Evolutionary conservation across 2,888 invertebrate genomes (phyloP).

Genomic region (Epicampocera succincta): DNA sequence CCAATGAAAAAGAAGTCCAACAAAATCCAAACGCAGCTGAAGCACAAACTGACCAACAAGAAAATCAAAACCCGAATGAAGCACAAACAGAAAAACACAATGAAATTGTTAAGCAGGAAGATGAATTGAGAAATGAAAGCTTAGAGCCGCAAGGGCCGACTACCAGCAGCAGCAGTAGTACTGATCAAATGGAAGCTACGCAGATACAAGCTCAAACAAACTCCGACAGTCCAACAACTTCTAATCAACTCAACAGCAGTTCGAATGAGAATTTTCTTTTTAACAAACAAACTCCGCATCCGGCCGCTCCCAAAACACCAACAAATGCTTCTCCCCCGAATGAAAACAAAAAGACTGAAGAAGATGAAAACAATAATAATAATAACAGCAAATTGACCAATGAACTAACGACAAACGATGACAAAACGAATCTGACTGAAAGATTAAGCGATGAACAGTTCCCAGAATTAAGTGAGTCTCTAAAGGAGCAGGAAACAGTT

Average conservation of each 20-base stretch:
- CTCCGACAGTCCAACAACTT: not conserved
- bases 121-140: no score
- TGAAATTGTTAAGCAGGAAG: no score
- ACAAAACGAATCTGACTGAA: not conserved
- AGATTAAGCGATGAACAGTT: conserved; percentile 44
- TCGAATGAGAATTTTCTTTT: conserved; percentile 14
- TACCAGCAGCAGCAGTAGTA: not conserved
- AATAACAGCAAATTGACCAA: conserved; percentile 26
- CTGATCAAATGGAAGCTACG: conserved; percentile 1
- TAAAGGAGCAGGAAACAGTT: conserved; percentile 38
- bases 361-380: conserved; percentile 67
- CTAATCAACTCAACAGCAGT: not conserved
- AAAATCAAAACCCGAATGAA: not conserved
- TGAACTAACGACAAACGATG: not conserved
- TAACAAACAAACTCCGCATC: not conserved
- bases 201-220: not conserved
- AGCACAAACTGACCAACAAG: not conserved
- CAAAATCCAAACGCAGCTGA: not conserved
- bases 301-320: conserved; percentile 12
- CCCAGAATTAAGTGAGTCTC: conserved; percentile 39
- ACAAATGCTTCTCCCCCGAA: conserved; percentile 55
- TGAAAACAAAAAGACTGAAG: conserved; percentile 69
- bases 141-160: no score
- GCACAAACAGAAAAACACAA: not conserved
- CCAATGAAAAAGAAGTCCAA: no score